Evolutionary conservation across 2,113 vertebrate species (phyloP), one percentile per base, ranked within the genome.

Genomic region (Oncorhynchus tshawytscha): DNA sequence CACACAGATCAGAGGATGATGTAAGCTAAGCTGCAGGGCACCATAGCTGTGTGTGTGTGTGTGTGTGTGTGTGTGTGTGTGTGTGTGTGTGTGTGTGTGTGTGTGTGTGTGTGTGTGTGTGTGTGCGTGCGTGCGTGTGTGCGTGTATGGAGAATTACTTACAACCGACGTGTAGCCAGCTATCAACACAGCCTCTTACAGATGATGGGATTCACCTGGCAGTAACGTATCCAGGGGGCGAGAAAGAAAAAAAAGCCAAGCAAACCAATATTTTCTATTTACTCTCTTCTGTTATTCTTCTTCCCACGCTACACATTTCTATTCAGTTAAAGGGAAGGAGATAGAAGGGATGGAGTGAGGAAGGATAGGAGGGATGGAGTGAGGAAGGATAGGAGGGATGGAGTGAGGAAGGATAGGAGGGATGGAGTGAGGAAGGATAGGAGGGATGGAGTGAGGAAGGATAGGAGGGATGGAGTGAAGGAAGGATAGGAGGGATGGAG

Each of bases 1-100:
- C 45, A 62, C 29, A 62, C 84, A 80, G 89, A 90, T 87, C 88
- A 88, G 84, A 90, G 87, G 85, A 88, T 88, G 90, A 91, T 89
- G 87, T 91, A 92, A 91, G 85, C 85, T 84, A 78, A 62, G 59
- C 51, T 54, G 16, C 76, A 81, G 83, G 82, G 90, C 89, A 87
- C 81, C 81, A 18, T 84, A 90, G 89, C 88, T 78, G 88, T 86
- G 87, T 85, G 80, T 74, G 49, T 54, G 12, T 51, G 3, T 51
- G 15, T 3, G 15, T 51, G 13, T 54, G 15, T 54, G 15, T 54
- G 49, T 51, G 49, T 16, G 3, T 51, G 49, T 51, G 49, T 51
- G 49, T 51, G 13, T 51, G 9, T 51, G 11, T 51, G 13, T 51
- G 1, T 51, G 49, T 51, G 12, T 16, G 49, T 12, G 13, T 12